These are phyloP conservation scores for Rynchops niger DNA, from an alignment of 2,113 vertebrate genomes.

Conservation along the genomic window DNA sequence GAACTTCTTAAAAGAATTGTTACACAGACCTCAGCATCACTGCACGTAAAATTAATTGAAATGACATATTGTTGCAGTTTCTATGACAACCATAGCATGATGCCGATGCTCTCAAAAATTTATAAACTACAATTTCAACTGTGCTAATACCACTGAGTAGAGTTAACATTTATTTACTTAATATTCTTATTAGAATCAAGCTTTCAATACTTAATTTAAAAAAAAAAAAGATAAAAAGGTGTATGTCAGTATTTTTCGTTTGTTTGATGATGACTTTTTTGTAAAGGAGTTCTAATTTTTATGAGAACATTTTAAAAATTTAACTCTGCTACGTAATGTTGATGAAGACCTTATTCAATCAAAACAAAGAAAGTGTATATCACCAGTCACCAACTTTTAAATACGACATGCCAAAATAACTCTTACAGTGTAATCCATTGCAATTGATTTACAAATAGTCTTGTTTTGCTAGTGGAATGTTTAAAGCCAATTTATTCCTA, in stretches of 20 bases:
- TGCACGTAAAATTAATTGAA: slow-evolving; percentile 77
- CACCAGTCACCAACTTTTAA: not conserved
- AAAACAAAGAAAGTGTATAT: not conserved
- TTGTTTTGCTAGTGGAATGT: not conserved
- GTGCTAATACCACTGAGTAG: slow-evolving; percentile 66
- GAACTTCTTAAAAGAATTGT: slow-evolving; percentile 65
- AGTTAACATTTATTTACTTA: slow-evolving; percentile 67
- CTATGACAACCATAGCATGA: slow-evolving; percentile 80
- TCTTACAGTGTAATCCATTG: not conserved
- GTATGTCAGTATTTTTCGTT: not conserved
- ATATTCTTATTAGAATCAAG: slow-evolving; percentile 54
- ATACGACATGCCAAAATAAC: not conserved
- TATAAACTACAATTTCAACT: slow-evolving; percentile 76
- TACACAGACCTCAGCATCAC: slow-evolving; percentile 50
- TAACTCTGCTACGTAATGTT: not conserved
- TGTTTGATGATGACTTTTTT: not conserved
- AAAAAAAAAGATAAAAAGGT: not conserved
- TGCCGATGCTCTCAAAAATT: slow-evolving; percentile 77
- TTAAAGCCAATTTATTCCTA: not conserved
- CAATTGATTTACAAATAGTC: not conserved
- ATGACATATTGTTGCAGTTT: slow-evolving; percentile 80
- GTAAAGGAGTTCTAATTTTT: not conserved
- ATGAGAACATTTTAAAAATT: not conserved
- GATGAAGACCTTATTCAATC: not conserved
- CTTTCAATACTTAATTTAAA: slow-evolving; percentile 27